Percentiles rank a stretch among this genome's conserved stretches.
Evolutionary conservation across 2,113 vertebrate genomes (phyloP).

Genomic region (Pitta sordida): DNA sequence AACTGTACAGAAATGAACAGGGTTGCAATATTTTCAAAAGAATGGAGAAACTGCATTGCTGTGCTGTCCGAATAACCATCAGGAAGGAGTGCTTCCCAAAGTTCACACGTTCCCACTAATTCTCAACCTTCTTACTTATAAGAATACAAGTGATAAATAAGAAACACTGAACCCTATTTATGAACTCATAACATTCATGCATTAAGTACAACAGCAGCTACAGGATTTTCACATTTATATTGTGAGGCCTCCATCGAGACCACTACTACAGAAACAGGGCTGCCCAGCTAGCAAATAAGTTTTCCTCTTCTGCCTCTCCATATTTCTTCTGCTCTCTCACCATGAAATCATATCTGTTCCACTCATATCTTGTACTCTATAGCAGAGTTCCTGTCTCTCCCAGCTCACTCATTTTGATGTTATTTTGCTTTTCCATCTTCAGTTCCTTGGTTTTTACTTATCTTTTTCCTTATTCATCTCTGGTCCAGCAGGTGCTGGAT

Average conservation of each 20-base stretch:
- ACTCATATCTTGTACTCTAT: neutral
- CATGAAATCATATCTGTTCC: constrained; percentile 5
- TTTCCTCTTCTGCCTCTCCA: neutral
- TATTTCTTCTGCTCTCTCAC: neutral
- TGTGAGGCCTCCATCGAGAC: neutral
- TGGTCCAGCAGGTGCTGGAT: neutral
- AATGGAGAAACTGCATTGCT: neutral
- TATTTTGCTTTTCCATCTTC: neutral
- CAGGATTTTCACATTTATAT: neutral
- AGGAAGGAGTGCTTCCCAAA: constrained; percentile 13
- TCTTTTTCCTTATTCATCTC: neutral
- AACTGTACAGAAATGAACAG: constrained; percentile 29
- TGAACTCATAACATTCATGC: constrained; percentile 1
- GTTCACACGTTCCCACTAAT: constrained; percentile 41
- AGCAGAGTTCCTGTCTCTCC: neutral
- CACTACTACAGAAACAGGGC: neutral
- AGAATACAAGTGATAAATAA: neutral
- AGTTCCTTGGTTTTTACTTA: neutral
- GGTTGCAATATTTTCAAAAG: constrained; percentile 29
- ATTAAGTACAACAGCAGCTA: constrained; percentile 13
- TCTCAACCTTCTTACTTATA: neutral
- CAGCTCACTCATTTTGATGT: neutral
- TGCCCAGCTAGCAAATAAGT: neutral
- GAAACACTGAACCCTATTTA: constrained; percentile 29
- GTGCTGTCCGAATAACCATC: constrained; percentile 36